Percentiles rank a stretch among this genome's conserved stretches.
Evolutionary conservation across 1,140 invertebrate species (phyloP).

Genomic region (Calliphora vicina): DNA sequence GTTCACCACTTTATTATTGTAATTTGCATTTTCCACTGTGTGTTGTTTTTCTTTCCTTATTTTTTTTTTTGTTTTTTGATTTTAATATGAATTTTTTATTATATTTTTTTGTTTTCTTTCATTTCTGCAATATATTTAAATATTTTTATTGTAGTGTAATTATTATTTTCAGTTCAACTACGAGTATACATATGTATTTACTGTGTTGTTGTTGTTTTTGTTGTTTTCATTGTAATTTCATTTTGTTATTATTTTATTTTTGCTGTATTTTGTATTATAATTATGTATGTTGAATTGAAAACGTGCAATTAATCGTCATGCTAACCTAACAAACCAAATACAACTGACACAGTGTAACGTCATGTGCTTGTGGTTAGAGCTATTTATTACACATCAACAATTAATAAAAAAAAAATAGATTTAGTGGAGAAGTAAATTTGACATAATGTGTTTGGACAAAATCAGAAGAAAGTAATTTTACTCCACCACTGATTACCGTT

Average conservation of each 20-base stretch:
- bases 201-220: neutral
- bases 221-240: constrained; percentile 10
- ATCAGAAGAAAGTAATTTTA: no score
- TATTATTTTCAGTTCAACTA: neutral
- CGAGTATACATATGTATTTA: neutral
- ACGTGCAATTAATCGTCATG: constrained; percentile 19
- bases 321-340: neutral
- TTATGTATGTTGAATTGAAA: constrained; percentile 15
- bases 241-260: constrained; percentile 29
- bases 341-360: neutral
- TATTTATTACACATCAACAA: no score
- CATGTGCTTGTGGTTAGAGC: no score
- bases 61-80: neutral
- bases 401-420: no score
- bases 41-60: neutral
- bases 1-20: constrained; percentile 30
- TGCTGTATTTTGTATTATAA: constrained; percentile 26
- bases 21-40: constrained; percentile 20
- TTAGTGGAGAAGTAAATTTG: no score
- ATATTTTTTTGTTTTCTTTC: neutral
- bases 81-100: neutral
- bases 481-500: no score
- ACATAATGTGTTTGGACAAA: no score
- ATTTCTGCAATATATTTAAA: neutral
- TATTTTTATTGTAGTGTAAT: neutral